These are phyloP conservation scores for Xestia rhomboidea DNA, from an alignment of 2,888 invertebrate genomes.

Conservation along the genomic window DNA sequence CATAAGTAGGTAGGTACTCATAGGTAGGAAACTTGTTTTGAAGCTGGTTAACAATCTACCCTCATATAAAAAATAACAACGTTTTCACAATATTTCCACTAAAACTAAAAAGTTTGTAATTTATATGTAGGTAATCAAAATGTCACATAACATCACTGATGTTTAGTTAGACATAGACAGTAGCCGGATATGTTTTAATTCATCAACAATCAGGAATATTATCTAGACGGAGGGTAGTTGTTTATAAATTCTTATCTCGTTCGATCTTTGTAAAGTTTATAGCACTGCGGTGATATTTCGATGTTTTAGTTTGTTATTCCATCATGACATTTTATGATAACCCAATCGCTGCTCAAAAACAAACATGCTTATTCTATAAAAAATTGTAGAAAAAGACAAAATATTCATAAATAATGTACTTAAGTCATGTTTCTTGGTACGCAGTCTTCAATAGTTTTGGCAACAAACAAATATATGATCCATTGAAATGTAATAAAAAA, in stretches of 20 bases:
- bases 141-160: neutral
- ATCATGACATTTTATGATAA: neutral
- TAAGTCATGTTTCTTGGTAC: conserved; percentile 16
- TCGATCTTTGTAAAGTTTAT: conserved; percentile 33
- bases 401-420: conserved; percentile 5
- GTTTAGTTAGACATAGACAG: neutral
- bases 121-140: conserved; percentile 1
- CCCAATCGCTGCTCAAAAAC: neutral
- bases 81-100: neutral
- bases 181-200: conserved; percentile 14
- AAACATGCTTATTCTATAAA: neutral
- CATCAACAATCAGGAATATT: conserved; percentile 12
- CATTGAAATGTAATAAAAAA: neutral
- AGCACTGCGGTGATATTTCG: neutral
- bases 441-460: conserved; percentile 23
- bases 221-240: conserved; percentile 38
- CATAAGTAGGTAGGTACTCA: conserved; percentile 48
- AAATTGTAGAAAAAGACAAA: neutral
- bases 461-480: conserved; percentile 4
- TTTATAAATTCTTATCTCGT: conserved; percentile 26
- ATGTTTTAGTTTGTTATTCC: conserved; percentile 15
- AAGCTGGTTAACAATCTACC: conserved; percentile 61
- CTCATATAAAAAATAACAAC: conserved; percentile 46
- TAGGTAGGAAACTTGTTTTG: conserved; percentile 46
- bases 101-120: neutral